phyloP scores from a whole-genome alignment of 2,797 vertebrate species.

The Petrocephalus schoutedeni region DNA sequence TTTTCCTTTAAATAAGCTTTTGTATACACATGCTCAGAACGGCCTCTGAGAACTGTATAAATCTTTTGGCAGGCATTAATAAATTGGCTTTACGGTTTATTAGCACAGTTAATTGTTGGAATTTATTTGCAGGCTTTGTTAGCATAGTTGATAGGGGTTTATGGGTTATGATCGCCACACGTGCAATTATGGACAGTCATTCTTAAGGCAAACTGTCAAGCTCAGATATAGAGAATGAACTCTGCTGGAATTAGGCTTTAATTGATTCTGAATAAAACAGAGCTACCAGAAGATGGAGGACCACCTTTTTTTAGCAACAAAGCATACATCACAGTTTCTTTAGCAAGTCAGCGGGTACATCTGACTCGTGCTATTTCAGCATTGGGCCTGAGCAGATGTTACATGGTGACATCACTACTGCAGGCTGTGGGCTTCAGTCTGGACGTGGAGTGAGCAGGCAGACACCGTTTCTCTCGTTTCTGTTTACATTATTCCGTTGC shows the following conservation, averaged over 20 bases:
- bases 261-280: not conserved
- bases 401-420: not conserved
- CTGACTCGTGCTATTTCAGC: conserved; percentile 4
- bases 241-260: not conserved
- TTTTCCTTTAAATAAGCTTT: conserved; percentile 7
- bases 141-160: not conserved
- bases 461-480: not conserved
- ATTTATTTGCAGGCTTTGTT: not conserved
- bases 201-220: not conserved
- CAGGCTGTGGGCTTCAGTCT: not conserved
- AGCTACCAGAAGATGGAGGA: not conserved
- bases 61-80: not conserved
- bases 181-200: not conserved
- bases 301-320: conserved; percentile 6
- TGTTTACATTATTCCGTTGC: not conserved
- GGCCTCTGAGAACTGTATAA: not conserved
- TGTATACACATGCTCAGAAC: not conserved
- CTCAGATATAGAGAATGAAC: not conserved
- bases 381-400: not conserved
- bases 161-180: not conserved
- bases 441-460: not conserved
- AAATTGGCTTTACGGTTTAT: not conserved
- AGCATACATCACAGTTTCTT: not conserved
- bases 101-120: not conserved
- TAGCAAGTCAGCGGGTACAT: not conserved